Base-by-base conservation (phyloP, 2,797 vertebrate species). In the Phrynocephalus forsythii region DNA sequence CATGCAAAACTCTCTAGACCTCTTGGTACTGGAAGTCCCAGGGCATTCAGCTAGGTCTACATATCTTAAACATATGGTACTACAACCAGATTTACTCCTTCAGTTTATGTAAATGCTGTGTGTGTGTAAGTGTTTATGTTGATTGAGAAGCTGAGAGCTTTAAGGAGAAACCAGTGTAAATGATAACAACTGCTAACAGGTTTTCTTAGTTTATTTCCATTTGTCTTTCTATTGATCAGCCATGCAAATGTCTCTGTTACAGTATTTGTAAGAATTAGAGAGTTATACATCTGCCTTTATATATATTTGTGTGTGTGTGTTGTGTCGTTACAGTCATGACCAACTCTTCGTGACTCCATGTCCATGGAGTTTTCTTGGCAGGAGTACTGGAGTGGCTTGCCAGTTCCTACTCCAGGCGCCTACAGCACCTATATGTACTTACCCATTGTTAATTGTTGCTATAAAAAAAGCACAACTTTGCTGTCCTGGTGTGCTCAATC, bases 231-330 rank as follows among this genome's bases (percentile, higher is more conserved):
- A 79, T 22, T 50, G 38, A 84, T 73, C 56, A 79, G 5, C 5
- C 30, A 52, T 56, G 28, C 38, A 84, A 84, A 85, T 91, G 75
- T 81, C 69, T 63, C 75, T 85, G 24, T 24, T 84, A 44, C 38
- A 44, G 38, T 44, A 30, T 92, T 90, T 93, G 92, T 93, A 93
- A 95, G 52, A 13, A 87, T 77, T 81, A 86, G 56, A 52, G 87
- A 91, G 92, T 28, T 87, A 87, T 68, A 88, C 84, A 85, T 48
- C 84, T 90, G 80, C 0, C 0, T 86, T 85, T 77, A 77, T 33
- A 33, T 33, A 33, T 33, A 2, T 33, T 2, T 33, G 33, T 33
- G 33, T 33, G 33, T 33, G 33, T 33, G 33, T 33, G 33, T 33
- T 33, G 33, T 33, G 33, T 33, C 33, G 33, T 33, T 33, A 2